phyloP scores from a whole-genome alignment of 1,140 invertebrate species.

The Drosophila dunni region DNA sequence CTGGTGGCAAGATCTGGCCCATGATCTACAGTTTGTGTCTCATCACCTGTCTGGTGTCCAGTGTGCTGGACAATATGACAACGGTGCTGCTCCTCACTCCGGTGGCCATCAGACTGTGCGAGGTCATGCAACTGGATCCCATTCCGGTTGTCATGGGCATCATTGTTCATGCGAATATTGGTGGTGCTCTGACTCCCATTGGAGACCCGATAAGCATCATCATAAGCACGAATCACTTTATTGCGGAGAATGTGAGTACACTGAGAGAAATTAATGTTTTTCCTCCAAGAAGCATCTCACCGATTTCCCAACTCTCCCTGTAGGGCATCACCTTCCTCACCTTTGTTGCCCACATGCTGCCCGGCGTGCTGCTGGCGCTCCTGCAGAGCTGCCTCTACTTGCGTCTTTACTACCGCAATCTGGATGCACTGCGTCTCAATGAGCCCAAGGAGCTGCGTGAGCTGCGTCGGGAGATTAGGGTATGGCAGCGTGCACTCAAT shows the following conservation, averaged over 20 bases:
- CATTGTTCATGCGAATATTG: constrained; percentile 92
- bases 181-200: constrained; percentile 91
- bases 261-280: neutral
- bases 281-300: neutral
- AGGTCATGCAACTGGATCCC: constrained; percentile 92
- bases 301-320: neutral
- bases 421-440: constrained; percentile 87
- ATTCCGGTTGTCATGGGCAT: constrained; percentile 89
- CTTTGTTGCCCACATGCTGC: constrained; percentile 89
- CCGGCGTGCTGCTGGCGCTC: constrained; percentile 88
- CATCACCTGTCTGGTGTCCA: constrained; percentile 89
- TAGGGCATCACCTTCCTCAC: constrained; percentile 90
- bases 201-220: constrained; percentile 94
- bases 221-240: constrained; percentile 89
- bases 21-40: constrained; percentile 90
- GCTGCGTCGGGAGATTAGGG: constrained; percentile 89
- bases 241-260: constrained; percentile 86
- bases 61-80: constrained; percentile 92
- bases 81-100: constrained; percentile 92
- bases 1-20: constrained; percentile 90
- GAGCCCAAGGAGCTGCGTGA: constrained; percentile 90
- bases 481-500: constrained; percentile 90
- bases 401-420: constrained; percentile 87
- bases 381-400: constrained; percentile 87
- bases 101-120: constrained; percentile 91